Percentiles rank a stretch among this genome's conserved stretches.
These are phyloP conservation scores for Acromyrmex heyeri DNA, from an alignment of 1,140 invertebrate genomes.

Conservation along the genomic window DNA sequence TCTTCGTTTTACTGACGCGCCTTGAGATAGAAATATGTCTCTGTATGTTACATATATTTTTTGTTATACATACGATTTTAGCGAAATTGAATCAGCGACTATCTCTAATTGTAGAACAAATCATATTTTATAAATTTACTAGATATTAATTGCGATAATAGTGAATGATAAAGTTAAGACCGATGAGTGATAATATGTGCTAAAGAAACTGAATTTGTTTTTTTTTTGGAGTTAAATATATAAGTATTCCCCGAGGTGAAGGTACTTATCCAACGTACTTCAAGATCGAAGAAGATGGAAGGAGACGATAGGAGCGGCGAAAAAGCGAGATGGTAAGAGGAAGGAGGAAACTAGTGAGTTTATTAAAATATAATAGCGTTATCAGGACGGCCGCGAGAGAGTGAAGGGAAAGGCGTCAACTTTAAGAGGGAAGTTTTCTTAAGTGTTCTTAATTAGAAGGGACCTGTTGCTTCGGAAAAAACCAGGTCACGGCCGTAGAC, in stretches of 20 bases:
- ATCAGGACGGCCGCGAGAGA: constrained; percentile 76
- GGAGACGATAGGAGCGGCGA: constrained; percentile 33
- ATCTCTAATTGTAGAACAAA: background rate
- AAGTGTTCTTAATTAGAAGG: constrained; percentile 88
- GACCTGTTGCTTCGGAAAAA: constrained; percentile 87
- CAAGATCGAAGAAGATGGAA: constrained; percentile 56
- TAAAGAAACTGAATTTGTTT: background rate
- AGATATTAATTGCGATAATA: constrained; percentile 10
- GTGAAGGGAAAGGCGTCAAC: constrained; percentile 82
- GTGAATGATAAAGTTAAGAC: background rate
- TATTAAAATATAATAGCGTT: constrained; percentile 85
- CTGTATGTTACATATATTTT: background rate
- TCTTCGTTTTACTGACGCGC: constrained; percentile 25
- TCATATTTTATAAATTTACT: background rate
- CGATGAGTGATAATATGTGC: background rate
- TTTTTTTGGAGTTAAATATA: constrained; percentile 29
- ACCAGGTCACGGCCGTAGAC: constrained; percentile 86
- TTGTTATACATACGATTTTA: background rate
- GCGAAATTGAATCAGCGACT: background rate
- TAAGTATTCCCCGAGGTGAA: background rate
- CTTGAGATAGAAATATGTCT: background rate
- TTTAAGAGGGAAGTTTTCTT: constrained; percentile 87
- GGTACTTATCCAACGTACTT: constrained; percentile 12
- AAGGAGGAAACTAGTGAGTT: constrained; percentile 72
- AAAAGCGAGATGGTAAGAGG: constrained; percentile 33